Conservation (phyloP, 2,888 invertebrate species). For the Caenorhabditis sp. region DNA sequence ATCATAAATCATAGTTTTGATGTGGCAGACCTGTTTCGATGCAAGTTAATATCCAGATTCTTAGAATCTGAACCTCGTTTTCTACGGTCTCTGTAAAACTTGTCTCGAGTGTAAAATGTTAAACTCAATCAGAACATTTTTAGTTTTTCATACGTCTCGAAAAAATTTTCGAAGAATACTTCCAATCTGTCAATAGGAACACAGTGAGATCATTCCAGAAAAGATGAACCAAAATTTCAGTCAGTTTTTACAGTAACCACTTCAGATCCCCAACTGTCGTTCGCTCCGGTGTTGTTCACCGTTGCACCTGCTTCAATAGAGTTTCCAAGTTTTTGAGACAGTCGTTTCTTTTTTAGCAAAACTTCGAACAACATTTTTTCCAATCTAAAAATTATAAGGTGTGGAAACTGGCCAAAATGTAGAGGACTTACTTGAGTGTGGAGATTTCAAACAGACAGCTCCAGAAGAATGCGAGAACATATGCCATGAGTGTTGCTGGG, state of each 20-base stretch:
- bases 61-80: too few relatives aligned
- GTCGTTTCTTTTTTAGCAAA: not conserved
- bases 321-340: constrained; percentile 14
- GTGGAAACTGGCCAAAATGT: too few relatives aligned
- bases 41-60: too few relatives aligned
- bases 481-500: constrained; percentile 45
- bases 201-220: not conserved
- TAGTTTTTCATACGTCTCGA: too few relatives aligned
- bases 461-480: constrained; percentile 53
- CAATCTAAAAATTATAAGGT: not conserved
- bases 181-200: not conserved
- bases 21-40: too few relatives aligned
- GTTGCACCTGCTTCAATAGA: not conserved
- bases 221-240: not conserved
- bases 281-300: not conserved
- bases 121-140: too few relatives aligned
- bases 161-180: too few relatives aligned
- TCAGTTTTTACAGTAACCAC: not conserved
- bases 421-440: constrained; percentile 23
- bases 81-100: too few relatives aligned
- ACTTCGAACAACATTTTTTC: constrained; percentile 28
- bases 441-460: constrained; percentile 59
- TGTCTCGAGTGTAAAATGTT: too few relatives aligned
- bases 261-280: not conserved
- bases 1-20: too few relatives aligned